Evolutionary conservation across 2,797 vertebrate species (phyloP).

Genomic region (Pipistrellus pipistrellus): DNA sequence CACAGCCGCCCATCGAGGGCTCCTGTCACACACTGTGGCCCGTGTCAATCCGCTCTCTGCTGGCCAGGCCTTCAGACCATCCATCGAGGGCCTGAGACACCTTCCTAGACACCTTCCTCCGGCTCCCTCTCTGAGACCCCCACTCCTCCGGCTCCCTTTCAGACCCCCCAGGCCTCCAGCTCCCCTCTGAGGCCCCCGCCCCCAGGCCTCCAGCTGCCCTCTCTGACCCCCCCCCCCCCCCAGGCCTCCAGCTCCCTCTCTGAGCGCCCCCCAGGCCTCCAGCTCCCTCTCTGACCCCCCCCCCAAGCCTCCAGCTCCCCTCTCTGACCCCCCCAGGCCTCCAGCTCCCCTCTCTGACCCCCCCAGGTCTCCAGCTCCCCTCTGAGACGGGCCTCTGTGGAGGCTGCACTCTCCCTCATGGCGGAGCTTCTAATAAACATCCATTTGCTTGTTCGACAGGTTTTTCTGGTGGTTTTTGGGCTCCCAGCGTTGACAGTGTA

Average conservation of each 20-base stretch:
- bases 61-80: neutral
- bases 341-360: neutral
- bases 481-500: conserved; percentile 32
- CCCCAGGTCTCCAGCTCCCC: neutral
- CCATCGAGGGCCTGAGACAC: neutral
- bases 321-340: too few relatives aligned
- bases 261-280: too few relatives aligned
- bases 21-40: neutral
- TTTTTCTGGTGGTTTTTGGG: conserved; percentile 53
- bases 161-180: too few relatives aligned
- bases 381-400: neutral
- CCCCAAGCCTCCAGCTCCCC: too few relatives aligned
- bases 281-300: neutral
- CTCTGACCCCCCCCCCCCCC: neutral
- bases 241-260: too few relatives aligned
- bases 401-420: neutral
- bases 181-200: too few relatives aligned
- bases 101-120: neutral
- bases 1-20: accelerated
- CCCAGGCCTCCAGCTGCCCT: neutral
- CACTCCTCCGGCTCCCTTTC: too few relatives aligned
- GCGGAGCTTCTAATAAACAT: neutral
- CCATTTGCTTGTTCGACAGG: neutral
- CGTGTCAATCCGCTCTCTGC: neutral
- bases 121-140: too few relatives aligned